Evolutionary conservation across 2,113 vertebrate genomes (phyloP).

Genomic region (Tamias sibiricus): DNA sequence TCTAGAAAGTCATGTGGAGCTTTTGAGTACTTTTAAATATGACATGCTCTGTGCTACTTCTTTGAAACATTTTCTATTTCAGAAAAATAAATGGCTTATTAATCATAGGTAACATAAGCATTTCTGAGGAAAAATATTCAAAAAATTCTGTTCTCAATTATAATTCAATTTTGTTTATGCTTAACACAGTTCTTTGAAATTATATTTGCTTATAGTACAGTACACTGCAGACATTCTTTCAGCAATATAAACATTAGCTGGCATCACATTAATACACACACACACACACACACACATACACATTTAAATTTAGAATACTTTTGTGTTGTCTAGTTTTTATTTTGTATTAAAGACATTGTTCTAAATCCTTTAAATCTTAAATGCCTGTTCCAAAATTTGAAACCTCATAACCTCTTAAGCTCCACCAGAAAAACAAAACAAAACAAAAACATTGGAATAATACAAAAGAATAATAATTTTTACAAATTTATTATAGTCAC

Average conservation of each 20-base stretch:
- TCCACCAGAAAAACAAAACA: not conserved
- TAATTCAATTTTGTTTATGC: not conserved
- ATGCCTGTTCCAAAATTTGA: not conserved
- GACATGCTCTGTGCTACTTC: not conserved
- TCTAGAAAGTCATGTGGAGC: not conserved
- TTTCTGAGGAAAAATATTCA: not conserved
- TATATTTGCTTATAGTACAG: constrained; percentile 22
- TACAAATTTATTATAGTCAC: not conserved
- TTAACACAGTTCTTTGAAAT: constrained; percentile 32
- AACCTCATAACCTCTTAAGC: not conserved
- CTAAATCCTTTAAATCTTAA: constrained; percentile 40
- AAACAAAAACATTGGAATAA: not conserved
- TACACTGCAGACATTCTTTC: not conserved
- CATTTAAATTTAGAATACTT: constrained; percentile 4
- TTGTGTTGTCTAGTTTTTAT: not conserved
- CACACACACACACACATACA: no score
- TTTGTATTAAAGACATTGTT: not conserved
- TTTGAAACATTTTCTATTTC: not conserved
- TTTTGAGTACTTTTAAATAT: not conserved
- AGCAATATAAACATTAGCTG: not conserved
- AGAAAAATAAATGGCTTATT: not conserved
- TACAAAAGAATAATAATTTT: not conserved
- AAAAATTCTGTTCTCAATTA: not conserved
- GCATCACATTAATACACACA: not conserved
- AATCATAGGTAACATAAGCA: not conserved